Percentiles rank a stretch among this genome's conserved stretches.
phyloP scores from a whole-genome alignment of 2,888 invertebrate genomes.

The Chydorus sphaericus region DNA sequence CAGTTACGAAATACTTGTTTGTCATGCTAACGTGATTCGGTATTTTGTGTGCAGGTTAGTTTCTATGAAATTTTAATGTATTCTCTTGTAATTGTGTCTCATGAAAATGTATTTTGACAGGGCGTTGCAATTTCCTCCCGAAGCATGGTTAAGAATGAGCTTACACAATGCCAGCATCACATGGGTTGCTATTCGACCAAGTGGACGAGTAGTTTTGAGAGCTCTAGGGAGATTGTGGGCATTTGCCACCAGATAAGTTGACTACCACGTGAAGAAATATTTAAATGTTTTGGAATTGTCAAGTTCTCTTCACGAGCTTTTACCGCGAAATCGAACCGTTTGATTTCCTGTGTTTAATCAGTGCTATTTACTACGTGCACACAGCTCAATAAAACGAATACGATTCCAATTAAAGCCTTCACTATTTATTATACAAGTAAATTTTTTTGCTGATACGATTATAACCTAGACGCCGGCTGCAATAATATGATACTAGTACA shows the following conservation, averaged over 20 bases:
- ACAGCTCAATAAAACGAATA: too few relatives aligned
- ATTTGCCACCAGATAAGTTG: conserved; percentile 61
- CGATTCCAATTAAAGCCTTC: too few relatives aligned
- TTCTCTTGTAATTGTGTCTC: background rate
- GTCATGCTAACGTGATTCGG: conserved; percentile 95
- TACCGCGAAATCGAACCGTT: too few relatives aligned
- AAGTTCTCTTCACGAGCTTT: too few relatives aligned
- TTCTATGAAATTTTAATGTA: background rate
- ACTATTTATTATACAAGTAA: too few relatives aligned
- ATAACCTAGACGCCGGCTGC: too few relatives aligned
- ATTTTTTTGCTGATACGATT: too few relatives aligned
- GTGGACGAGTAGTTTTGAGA: conserved; percentile 68
- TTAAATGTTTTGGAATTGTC: too few relatives aligned
- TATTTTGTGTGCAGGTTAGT: conserved; percentile 77
- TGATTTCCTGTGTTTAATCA: too few relatives aligned
- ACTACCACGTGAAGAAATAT: conserved; percentile 24
- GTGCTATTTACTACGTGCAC: too few relatives aligned
- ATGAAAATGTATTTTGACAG: conserved; percentile 34
- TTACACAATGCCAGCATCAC: conserved; percentile 88
- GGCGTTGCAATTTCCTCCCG: conserved; percentile 89
- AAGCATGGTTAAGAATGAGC: conserved; percentile 87
- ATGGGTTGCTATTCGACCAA: conserved; percentile 60
- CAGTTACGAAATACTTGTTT: conserved; percentile 78
- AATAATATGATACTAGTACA: too few relatives aligned
- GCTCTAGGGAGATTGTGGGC: conserved; percentile 77